Percentiles rank a stretch among this genome's conserved stretches.
These are phyloP conservation scores for Ophion slaviceki DNA, from an alignment of 2,888 invertebrate species.

Conservation along the genomic window DNA sequence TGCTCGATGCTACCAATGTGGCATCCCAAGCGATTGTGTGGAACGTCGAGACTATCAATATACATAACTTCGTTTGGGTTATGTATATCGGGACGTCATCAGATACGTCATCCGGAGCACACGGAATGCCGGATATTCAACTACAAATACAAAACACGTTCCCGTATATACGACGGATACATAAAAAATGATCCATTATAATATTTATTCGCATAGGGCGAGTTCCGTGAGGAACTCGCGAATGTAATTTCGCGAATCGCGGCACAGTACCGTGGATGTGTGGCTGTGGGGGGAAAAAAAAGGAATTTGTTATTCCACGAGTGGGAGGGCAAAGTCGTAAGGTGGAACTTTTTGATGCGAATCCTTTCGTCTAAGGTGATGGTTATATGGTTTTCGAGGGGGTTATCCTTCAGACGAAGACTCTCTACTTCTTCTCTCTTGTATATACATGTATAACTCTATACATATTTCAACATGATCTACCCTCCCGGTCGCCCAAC, in stretches of 20 bases:
- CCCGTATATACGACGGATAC: background rate
- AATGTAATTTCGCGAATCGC: slow-evolving; percentile 48
- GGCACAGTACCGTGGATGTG: background rate
- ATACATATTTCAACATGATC: slow-evolving; percentile 58
- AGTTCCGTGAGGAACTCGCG: slow-evolving; percentile 17
- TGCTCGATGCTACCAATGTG: background rate
- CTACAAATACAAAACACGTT: background rate
- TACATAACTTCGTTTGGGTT: background rate
- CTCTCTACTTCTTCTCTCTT: background rate
- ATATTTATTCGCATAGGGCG: slow-evolving; percentile 39
- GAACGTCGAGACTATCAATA: background rate
- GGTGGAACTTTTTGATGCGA: slow-evolving; percentile 56
- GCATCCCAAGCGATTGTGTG: background rate
- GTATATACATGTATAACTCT: background rate
- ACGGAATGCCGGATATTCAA: background rate
- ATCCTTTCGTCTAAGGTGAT: slow-evolving; percentile 34
- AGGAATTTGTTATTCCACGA: slow-evolving; percentile 47
- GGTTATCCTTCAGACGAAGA: slow-evolving; percentile 57
- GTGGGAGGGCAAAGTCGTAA: slow-evolving; percentile 24
- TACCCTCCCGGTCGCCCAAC: slow-evolving; percentile 41
- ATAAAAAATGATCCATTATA: slow-evolving; percentile 34
- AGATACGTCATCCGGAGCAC: background rate
- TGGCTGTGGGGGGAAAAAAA: slow-evolving; percentile 18
- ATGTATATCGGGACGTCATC: background rate
- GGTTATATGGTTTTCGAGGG: slow-evolving; percentile 47